A percentile compares a stretch with the other conserved stretches of the same genome.
phyloP scores from a whole-genome alignment of 2,797 vertebrate genomes.

The Cuniculus paca region DNA sequence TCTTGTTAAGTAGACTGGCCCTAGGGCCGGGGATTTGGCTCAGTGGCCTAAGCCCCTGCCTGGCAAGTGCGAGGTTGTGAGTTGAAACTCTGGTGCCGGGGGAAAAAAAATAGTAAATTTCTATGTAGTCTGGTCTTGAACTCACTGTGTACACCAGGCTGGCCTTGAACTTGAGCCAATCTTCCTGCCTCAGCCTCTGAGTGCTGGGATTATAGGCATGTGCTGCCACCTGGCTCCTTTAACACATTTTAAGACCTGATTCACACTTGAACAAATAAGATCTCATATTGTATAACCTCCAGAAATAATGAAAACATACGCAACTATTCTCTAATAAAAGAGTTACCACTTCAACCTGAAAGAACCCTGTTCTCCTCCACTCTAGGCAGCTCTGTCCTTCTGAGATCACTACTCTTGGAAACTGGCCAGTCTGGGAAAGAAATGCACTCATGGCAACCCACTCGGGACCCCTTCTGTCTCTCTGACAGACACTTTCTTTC shows the following conservation, averaged over 20 bases:
- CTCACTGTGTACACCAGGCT: background rate
- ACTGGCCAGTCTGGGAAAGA: background rate
- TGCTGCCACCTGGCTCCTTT: background rate
- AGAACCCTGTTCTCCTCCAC: background rate
- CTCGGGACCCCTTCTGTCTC: too few species aligned
- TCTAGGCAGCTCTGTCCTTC: background rate
- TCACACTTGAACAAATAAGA: conserved; percentile 15
- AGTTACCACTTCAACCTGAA: conserved; percentile 27
- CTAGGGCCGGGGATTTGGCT: too few species aligned
- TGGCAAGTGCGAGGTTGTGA: too few species aligned
- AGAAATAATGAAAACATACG: background rate
- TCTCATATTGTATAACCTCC: background rate
- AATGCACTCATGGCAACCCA: background rate
- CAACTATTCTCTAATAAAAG: background rate
- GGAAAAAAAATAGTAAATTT: too few species aligned
- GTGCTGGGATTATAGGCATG: background rate
- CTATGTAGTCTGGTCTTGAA: background rate
- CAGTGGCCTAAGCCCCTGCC: too few species aligned
- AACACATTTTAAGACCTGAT: background rate
- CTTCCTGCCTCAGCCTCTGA: background rate
- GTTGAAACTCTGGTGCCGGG: too few species aligned
- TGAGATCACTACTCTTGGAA: conserved; percentile 15
- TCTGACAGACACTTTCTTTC: too few species aligned
- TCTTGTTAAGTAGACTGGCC: background rate
- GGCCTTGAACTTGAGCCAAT: background rate